Conservation (phyloP, 2,113 vertebrate species). For the Porphyrio hochstetteri region DNA sequence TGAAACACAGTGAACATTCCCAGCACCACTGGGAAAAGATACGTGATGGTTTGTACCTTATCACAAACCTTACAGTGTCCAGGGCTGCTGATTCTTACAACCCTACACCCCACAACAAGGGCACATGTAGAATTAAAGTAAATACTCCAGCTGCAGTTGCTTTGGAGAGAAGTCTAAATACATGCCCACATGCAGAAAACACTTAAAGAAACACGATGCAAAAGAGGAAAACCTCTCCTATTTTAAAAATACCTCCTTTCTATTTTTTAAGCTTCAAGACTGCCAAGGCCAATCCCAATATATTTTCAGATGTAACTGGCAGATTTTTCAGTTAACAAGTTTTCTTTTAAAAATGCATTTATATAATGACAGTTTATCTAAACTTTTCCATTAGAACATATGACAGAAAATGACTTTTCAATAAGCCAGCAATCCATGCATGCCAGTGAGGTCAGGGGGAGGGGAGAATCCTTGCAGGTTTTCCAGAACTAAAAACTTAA, state of each 20-base stretch:
- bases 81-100: neutral
- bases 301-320: conserved; percentile 31
- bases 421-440: conserved; percentile 15
- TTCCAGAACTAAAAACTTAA: conserved; percentile 53
- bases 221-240: neutral
- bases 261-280: neutral
- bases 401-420: conserved; percentile 65
- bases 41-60: neutral
- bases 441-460: conserved; percentile 46
- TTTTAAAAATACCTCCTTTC: neutral
- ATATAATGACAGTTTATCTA: conserved; percentile 22
- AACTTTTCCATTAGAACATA: conserved; percentile 53
- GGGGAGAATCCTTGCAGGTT: conserved; percentile 40
- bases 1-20: neutral
- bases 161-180: neutral
- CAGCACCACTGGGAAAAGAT: neutral
- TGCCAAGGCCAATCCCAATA: neutral
- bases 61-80: neutral
- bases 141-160: neutral
- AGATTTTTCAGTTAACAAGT: conserved; percentile 11
- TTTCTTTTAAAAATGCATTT: neutral
- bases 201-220: neutral
- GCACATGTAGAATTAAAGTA: neutral
- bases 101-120: neutral
- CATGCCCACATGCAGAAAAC: neutral